Conservation (phyloP, 2,888 invertebrate genomes). For the Lasioglossum oenotherae region DNA sequence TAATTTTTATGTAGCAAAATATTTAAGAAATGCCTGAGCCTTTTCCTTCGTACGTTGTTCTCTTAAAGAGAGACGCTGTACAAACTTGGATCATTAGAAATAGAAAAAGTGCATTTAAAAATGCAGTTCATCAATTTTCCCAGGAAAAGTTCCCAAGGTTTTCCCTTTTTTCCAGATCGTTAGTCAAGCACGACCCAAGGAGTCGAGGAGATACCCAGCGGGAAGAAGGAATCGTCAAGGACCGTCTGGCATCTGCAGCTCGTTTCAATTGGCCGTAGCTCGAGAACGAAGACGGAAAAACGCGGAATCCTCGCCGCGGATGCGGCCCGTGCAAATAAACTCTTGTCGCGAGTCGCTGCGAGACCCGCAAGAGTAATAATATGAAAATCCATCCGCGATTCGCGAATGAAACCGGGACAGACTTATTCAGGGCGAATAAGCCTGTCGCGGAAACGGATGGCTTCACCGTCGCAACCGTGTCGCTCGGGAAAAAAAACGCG, state of each 20-base stretch:
- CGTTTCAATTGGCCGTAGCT: constrained; percentile 10
- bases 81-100: too few species aligned
- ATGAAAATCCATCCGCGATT: constrained; percentile 72
- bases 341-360: constrained; percentile 39
- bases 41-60: not conserved
- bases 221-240: not conserved
- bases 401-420: constrained; percentile 25
- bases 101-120: not conserved
- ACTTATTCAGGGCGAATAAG: constrained; percentile 36
- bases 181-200: not conserved
- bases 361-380: constrained; percentile 67
- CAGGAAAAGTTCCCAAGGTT: not conserved
- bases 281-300: constrained; percentile 5
- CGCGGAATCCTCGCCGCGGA: not conserved
- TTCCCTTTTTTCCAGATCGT: not conserved
- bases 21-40: not conserved
- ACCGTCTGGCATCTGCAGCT: not conserved
- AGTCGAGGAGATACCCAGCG: not conserved
- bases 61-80: too few species aligned
- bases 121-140: not conserved
- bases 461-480: constrained; percentile 15
- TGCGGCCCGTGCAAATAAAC: constrained; percentile 39
- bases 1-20: not conserved
- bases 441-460: constrained; percentile 32
- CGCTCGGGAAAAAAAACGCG: not conserved